phyloP scores from a whole-genome alignment of 30 jellyfish, hydroid and myxozoan species.

The Nemopilema nomurai region DNA sequence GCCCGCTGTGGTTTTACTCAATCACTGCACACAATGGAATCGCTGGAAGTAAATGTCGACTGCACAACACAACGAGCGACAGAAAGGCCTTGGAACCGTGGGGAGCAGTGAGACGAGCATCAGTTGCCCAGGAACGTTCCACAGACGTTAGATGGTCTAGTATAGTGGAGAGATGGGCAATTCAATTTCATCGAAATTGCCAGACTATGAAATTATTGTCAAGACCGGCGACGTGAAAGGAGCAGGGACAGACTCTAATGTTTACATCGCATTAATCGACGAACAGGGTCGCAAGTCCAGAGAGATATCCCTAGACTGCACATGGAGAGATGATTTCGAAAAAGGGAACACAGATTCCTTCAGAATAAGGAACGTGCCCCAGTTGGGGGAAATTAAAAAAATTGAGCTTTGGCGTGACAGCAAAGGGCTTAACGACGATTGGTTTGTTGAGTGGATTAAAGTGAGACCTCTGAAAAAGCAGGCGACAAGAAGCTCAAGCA shows the following conservation, averaged over 20 bases:
- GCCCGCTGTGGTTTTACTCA: neutral
- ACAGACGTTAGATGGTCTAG: neutral
- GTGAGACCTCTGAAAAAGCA: conserved; percentile 38
- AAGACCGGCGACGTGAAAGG: conserved; percentile 98
- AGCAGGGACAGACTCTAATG: conserved; percentile 94
- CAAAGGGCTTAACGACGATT: conserved; percentile 87
- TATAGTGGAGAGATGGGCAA: conserved; percentile 52
- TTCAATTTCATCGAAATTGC: conserved; percentile 58
- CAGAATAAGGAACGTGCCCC: conserved; percentile 69
- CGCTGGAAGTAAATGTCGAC: neutral
- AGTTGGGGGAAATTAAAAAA: conserved; percentile 50
- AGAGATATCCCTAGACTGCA: conserved; percentile 69
- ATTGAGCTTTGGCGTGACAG: conserved; percentile 86
- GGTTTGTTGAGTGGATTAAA: conserved; percentile 90
- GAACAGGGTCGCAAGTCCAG: conserved; percentile 74
- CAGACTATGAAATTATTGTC: conserved; percentile 77
- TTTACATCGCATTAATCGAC: conserved; percentile 75
- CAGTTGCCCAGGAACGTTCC: neutral
- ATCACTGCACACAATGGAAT: neutral
- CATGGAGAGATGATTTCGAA: conserved; percentile 94
- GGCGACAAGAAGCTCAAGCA: neutral
- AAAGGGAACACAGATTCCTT: conserved; percentile 84
- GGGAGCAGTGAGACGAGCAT: too few species aligned
- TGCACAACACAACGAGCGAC: neutral
- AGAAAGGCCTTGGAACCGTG: neutral